Conservation (phyloP, 2,113 vertebrate genomes). For the Macquaria ambigua region DNA sequence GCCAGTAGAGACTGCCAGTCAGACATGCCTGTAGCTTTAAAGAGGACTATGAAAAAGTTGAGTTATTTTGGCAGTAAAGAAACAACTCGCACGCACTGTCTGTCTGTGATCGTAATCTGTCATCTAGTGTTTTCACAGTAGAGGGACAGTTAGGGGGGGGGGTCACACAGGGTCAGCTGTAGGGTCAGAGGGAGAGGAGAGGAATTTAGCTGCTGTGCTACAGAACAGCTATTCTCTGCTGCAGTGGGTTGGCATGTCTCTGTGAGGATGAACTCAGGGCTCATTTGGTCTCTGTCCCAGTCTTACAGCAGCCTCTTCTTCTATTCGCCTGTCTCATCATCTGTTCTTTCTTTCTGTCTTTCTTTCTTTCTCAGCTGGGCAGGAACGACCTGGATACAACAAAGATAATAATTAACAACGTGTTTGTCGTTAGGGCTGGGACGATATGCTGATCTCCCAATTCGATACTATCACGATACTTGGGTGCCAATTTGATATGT, state of each 20-base stretch:
- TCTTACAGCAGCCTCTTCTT: background rate
- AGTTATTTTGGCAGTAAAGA: background rate
- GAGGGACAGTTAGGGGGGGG: background rate
- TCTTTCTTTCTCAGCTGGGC: background rate
- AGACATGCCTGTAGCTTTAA: too few species aligned
- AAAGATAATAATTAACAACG: too few species aligned
- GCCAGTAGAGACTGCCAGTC: too few species aligned
- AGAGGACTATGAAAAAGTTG: too few species aligned
- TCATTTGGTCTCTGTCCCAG: slow-evolving; percentile 1
- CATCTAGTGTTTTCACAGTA: slow-evolving; percentile 5
- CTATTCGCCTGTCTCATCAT: background rate
- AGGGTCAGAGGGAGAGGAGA: slow-evolving; percentile 16
- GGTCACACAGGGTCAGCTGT: slow-evolving; percentile 19
- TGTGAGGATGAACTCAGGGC: slow-evolving; percentile 34
- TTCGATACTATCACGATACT: too few species aligned
- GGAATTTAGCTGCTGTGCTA: slow-evolving; percentile 48
- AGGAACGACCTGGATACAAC: too few species aligned
- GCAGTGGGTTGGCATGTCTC: background rate
- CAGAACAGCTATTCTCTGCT: slow-evolving; percentile 21
- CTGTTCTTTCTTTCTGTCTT: background rate
- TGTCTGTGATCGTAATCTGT: background rate
- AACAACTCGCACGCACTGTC: background rate
- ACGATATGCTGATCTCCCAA: too few species aligned
- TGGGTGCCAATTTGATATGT: too few species aligned
- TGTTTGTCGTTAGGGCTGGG: too few species aligned